Evolutionary conservation across 2,797 vertebrate genomes (phyloP), one percentile per base, ranked within the genome.

Genomic region (Atherinosoma microstoma): DNA sequence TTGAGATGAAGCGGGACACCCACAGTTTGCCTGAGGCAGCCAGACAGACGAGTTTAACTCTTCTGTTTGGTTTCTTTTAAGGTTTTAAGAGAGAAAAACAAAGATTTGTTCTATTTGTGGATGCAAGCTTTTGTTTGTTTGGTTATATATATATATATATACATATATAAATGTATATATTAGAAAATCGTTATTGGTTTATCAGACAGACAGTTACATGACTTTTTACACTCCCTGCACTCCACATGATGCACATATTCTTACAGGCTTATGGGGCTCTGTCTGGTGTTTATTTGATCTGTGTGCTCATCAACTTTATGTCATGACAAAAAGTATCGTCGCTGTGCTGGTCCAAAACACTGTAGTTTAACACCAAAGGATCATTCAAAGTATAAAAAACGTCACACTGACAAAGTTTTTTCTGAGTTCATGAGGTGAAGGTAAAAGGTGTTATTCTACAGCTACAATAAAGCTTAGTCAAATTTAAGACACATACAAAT

Each of bases 1-100:
- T 36, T 62, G 58, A 57, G 78, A 67, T 75, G 78, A 75, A 76
- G 67, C 57, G 47, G 56, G 64, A 74, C 59, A 57, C 42, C 64
- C 58, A 64, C 72, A 67, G 57, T 69, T 64, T 38, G 70, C 67
- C 73, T 2, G 51, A 70, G 69, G 74, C 72, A 75, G 45, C 24
- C 49, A 18, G 40, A 29, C 0, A 64, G 59, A 36, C 45, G 29
- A 36, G 67, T 51, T 6, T 20, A 40, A 68, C 18, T 47, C 20
- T 6, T 58, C 30, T 20, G 11, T 49, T n/a, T 35, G 40, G n/a
- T 18, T 59, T 0, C 2, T 27, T 1, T 59, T 16, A 2, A 20
- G 54, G 29, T 67, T 27, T 53, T 3, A 53, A 53, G 27, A 53
- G 9, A 53, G 22, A 10, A 22, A 53, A 27, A 12, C 24, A 27